Base-by-base conservation (phyloP, 2,797 vertebrate species). In the Syngnathus rostellatus region DNA sequence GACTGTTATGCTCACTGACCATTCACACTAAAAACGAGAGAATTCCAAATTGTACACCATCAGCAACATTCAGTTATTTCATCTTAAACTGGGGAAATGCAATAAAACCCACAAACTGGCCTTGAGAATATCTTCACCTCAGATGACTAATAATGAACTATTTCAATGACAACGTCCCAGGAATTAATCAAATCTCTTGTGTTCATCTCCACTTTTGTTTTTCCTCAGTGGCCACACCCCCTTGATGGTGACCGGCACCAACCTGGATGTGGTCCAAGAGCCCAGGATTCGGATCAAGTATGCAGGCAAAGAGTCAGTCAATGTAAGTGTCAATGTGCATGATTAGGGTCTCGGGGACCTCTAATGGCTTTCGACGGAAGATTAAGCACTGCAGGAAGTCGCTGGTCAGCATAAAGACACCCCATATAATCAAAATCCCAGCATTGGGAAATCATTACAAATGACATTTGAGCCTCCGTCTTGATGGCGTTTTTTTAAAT, bases 231-330 rank as follows among this genome's bases (percentile, higher is more conserved):
- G 97, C 1, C 91, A 98, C 90, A 99, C 97, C 0, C 94, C 95
- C 8, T 86, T 99, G 85, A 93, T 92, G 14, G 75, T 99, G 87
- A 95, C 91, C 0, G 97, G 97, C 74, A 96, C 94, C 85, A 98
- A 99, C 72, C 89, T 99, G 87, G 96, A 98, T n/a, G 92, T 96
- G 83, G 92, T 99, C 73, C 97, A 99, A 81, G 96, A 99, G 83
- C 97, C 97, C 0, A 88, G 94, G 83, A 93, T 99, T 77, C 91
- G 97, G 1, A 92, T 98, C 83, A 97, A 95, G 84, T 92, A 96
- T 66, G 93, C 93, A 0, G 94, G 95, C 73, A 92, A 91, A n/a
- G 97, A 99, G 85, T 96, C 95, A 2, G 91, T 97, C 78, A 97
- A 98, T 0, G 97, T 99, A 87, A 94, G 96, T 93, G 76, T 51